Base-by-base conservation (phyloP, 2,888 invertebrate species). In the Notocelia uddmanniana region DNA sequence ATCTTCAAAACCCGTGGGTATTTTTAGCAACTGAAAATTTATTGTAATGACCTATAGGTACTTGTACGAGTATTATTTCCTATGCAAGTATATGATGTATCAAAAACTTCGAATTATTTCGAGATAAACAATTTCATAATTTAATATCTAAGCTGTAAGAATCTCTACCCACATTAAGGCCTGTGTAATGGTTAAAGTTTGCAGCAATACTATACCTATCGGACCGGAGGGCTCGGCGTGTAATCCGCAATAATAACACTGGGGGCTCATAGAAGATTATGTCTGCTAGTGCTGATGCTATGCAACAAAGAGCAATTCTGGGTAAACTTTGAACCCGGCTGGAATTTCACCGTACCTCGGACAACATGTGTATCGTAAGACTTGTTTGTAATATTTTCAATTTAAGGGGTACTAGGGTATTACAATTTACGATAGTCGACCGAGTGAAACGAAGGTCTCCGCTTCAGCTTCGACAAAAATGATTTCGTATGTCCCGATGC, bases 221-320 rank as follows among this genome's bases (percentile, higher is more conserved):
- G 45, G 64, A 48, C 41, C 54, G 21, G 59, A 54, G 54, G 60
- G 58, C 21, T 41, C 41, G 26, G 45, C 45, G 48, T 19, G 68
- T 72, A 72, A 72, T 72, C 72, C 72, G 23, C 72, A 68, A 72
- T 72, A 72, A 72, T 72, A 72, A 68, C 72, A 68, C 72, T 48
- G 37, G 50, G 64, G 68, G 60, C 59, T 70, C 64, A 54, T 57
- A 59, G 54, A 41, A 67, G 72, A 72, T 72, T 72, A 72, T 62
- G 68, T 55, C 72, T 72, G 67, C 62, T 68, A 69, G 68, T 59
- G 48, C 34, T 19, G 34, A 31, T 48, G 54, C 3, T n/a, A 37
- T 59, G 45, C 69, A 45, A 52, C 68, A 64, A 55, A 57, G 62
- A 58, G 69, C 63, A 63, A 69, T 63, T 69, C 69, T 34, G 69